phyloP scores from a whole-genome alignment of 2,797 vertebrate species.

The Siniperca undulata region DNA sequence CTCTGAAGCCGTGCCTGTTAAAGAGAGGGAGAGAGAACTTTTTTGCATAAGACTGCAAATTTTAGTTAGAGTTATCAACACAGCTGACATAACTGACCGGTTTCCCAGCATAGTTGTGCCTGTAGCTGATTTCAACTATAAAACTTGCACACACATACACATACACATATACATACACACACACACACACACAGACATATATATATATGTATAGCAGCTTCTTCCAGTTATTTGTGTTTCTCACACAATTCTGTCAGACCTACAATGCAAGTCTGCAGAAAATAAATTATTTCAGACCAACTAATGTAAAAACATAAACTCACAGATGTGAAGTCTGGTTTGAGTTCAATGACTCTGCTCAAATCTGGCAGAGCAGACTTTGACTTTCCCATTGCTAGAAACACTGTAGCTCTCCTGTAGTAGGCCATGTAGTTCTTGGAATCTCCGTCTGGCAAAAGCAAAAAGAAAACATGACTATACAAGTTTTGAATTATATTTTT shows the following conservation, averaged over 20 bases:
- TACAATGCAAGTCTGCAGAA: neutral
- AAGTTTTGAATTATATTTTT: neutral
- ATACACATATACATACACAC: too few species aligned
- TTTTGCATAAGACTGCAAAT: slow-evolving; percentile 11
- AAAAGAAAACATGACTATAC: neutral
- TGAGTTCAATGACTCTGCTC: slow-evolving; percentile 96
- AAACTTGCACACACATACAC: neutral
- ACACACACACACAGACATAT: neutral
- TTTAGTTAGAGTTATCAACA: slow-evolving; percentile 19
- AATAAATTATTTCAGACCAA: neutral
- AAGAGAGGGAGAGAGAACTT: slow-evolving; percentile 2
- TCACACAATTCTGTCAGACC: neutral
- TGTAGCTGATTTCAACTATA: neutral
- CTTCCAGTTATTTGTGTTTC: neutral
- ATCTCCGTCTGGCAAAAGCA: slow-evolving; percentile 89
- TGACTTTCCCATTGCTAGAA: slow-evolving; percentile 97
- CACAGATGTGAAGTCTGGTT: slow-evolving; percentile 98
- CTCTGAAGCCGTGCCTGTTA: slow-evolving; percentile 94
- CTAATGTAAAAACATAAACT: slow-evolving; percentile 66
- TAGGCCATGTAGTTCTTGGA: slow-evolving; percentile 96
- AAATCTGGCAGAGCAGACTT: slow-evolving; percentile 97
- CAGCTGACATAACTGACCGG: slow-evolving; percentile 30
- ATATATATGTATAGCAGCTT: neutral
- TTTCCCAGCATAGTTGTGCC: slow-evolving; percentile 32
- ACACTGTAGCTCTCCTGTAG: slow-evolving; percentile 97